Conservation (phyloP, 2,888 invertebrate species). For the Psylliodes chrysocephalus region DNA sequence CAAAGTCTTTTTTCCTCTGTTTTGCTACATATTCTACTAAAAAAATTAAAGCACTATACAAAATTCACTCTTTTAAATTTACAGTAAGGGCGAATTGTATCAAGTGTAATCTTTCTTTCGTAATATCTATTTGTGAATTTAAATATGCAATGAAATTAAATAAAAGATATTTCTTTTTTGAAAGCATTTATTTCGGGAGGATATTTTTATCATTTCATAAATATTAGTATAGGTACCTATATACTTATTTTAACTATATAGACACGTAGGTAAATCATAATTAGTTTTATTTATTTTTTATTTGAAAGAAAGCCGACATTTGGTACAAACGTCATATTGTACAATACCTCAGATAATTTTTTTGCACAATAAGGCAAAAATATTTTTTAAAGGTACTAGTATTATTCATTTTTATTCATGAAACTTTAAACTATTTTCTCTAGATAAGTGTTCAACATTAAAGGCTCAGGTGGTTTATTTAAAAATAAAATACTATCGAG, state of each 20-base stretch:
- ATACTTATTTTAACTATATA: too few species aligned
- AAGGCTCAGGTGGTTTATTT: slow-evolving; percentile 5
- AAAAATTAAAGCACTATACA: slow-evolving; percentile 40
- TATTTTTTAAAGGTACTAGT: slow-evolving; percentile 1
- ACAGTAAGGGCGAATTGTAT: too few species aligned
- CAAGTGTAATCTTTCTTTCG: too few species aligned
- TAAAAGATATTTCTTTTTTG: too few species aligned
- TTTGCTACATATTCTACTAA: slow-evolving; percentile 48
- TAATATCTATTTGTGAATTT: too few species aligned
- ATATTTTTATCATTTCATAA: too few species aligned
- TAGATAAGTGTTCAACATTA: background rate
- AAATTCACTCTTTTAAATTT: slow-evolving; percentile 27
- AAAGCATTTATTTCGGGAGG: too few species aligned
- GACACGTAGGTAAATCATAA: too few species aligned
- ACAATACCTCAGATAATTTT: background rate
- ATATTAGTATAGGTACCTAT: too few species aligned
- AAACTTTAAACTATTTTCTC: background rate
- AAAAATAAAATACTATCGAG: background rate
- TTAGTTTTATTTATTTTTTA: too few species aligned
- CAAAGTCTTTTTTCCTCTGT: slow-evolving; percentile 52
- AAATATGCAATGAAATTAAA: too few species aligned
- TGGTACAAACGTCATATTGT: slow-evolving; percentile 10
- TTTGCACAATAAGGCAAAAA: background rate
- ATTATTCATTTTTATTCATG: background rate
- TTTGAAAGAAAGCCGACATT: too few species aligned